Conservation (phyloP, 2,888 invertebrate species). For the Lasioglossum marginatum region DNA sequence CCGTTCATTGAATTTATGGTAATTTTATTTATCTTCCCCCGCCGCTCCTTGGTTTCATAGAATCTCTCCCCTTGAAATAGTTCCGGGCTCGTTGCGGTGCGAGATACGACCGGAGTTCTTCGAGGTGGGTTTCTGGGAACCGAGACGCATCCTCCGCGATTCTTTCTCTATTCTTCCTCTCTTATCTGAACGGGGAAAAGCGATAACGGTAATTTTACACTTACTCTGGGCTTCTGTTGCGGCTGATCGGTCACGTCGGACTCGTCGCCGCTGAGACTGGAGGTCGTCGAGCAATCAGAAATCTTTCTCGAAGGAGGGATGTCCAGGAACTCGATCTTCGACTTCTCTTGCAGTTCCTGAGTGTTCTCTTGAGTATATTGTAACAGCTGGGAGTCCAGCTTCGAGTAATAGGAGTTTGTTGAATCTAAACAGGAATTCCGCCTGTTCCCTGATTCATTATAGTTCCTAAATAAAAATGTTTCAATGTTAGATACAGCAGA, state of each 20-base stretch:
- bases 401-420: conserved; percentile 71
- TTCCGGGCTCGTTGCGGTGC: neutral
- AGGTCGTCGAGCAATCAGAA: conserved; percentile 91
- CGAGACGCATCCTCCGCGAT: neutral
- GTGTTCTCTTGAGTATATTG: conserved; percentile 52
- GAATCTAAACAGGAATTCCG: conserved; percentile 80
- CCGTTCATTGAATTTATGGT: conserved; percentile 21
- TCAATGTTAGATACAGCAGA: neutral
- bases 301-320: conserved; percentile 85
- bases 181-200: neutral
- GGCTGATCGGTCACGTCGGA: conserved; percentile 86
- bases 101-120: neutral
- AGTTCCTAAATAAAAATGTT: conserved; percentile 58
- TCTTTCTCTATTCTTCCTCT: neutral
- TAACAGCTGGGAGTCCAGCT: conserved; percentile 50
- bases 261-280: conserved; percentile 90
- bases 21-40: conserved; percentile 23
- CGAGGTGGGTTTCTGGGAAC: neutral
- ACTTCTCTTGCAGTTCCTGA: conserved; percentile 57
- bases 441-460: conserved; percentile 72
- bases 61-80: neutral
- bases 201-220: conserved; percentile 39
- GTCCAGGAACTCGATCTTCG: conserved; percentile 73
- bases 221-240: conserved; percentile 80
- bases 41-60: neutral